Evolutionary conservation across 2,797 vertebrate species (phyloP).

Genomic region (Spinibarbus caldwelli): DNA sequence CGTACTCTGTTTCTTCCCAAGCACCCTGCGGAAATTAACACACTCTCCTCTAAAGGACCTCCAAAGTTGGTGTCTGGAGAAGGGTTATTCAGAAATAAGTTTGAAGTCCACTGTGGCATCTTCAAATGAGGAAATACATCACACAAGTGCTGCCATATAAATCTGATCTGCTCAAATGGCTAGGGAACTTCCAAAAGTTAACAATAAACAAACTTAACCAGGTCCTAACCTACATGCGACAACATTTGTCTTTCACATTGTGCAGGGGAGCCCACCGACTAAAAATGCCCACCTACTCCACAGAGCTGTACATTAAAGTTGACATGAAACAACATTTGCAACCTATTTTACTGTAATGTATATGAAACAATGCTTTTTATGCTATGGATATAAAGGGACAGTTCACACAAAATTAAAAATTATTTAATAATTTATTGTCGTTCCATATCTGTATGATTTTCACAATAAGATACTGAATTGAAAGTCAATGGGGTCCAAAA

Average conservation of each 20-base stretch:
- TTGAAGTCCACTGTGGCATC: conserved; percentile 12
- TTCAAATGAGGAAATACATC: background rate
- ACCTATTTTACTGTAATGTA: background rate
- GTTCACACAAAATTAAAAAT: background rate
- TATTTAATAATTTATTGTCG: background rate
- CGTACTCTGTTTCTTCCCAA: conserved; percentile 3
- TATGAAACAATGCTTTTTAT: background rate
- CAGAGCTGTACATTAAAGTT: background rate
- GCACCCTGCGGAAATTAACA: conserved; percentile 41
- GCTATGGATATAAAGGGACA: background rate
- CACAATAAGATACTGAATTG: background rate
- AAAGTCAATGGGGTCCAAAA: background rate
- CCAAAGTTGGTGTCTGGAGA: conserved; percentile 30
- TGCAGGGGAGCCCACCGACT: background rate
- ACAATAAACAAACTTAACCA: background rate
- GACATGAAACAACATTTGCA: background rate
- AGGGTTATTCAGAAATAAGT: conserved; percentile 27
- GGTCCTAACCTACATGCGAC: background rate
- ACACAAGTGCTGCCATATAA: background rate
- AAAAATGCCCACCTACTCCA: background rate
- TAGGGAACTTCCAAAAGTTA: background rate
- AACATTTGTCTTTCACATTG: background rate
- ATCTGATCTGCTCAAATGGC: background rate
- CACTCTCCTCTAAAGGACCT: conserved; percentile 50
- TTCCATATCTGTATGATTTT: background rate